Conservation (phyloP, 2,888 invertebrate species). For the Aspidiotus destructor region DNA sequence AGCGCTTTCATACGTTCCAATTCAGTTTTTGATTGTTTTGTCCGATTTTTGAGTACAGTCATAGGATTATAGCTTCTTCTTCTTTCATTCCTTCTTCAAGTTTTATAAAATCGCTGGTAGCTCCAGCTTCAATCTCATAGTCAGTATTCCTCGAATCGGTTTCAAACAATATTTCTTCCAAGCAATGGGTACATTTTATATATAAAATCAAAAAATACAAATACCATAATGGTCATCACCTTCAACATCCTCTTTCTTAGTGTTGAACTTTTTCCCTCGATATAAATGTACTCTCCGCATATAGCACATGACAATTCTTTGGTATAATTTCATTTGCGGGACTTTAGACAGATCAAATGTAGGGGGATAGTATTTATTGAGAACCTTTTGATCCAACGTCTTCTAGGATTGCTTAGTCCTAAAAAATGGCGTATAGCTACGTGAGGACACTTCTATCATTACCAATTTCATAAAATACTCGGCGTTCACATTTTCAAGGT, state of each 20-base stretch:
- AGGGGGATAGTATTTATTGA: conserved; percentile 99
- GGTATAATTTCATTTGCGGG: conserved; percentile 89
- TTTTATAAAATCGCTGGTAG: conserved; percentile 92
- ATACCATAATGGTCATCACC: conserved; percentile 94
- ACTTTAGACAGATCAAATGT: conserved; percentile 99
- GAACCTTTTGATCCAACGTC: conserved; percentile 88
- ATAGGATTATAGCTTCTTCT: conserved; percentile 98
- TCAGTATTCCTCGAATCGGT: conserved; percentile 96
- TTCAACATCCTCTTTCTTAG: conserved; percentile 96
- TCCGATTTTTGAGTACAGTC: conserved; percentile 93
- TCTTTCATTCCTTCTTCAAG: conserved; percentile 88
- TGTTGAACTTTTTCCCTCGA: conserved; percentile 99
- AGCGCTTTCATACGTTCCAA: conserved; percentile 88
- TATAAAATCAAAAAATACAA: conserved; percentile 94
- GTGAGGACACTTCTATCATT: too few species aligned
- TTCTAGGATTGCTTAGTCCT: too few species aligned
- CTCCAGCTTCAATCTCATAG: conserved; percentile 96
- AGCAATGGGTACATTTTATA: conserved; percentile 97
- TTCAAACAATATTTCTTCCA: conserved; percentile 98
- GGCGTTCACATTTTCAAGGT: too few species aligned
- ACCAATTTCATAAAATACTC: too few species aligned
- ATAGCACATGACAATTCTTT: conserved; percentile 92
- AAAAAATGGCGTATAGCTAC: too few species aligned
- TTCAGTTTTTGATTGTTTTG: conserved; percentile 91
- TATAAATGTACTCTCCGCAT: conserved; percentile 96